Evolutionary conservation across 2,797 vertebrate genomes (phyloP).

Genomic region (Bryconaethiops microstoma): DNA sequence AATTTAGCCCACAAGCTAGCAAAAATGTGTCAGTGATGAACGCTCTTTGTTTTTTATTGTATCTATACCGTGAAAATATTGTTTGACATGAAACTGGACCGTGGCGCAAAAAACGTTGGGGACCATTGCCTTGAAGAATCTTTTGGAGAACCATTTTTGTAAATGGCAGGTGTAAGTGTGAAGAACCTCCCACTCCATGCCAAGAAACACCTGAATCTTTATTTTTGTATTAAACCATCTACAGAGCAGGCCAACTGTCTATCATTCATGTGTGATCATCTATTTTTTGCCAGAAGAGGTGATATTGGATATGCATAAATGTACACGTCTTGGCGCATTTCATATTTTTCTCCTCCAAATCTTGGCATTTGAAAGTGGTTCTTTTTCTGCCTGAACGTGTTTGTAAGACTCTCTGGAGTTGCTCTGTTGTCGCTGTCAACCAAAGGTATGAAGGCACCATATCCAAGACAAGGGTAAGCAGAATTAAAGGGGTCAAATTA

Average conservation of each 20-base stretch:
- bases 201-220: not conserved
- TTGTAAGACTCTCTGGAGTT: not conserved
- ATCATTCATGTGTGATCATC: slow-evolving; percentile 7
- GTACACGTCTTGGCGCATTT: not conserved
- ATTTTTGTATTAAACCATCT: not conserved
- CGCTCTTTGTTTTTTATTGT: too few species aligned
- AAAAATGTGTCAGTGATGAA: too few species aligned
- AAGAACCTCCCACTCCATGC: not conserved
- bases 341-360: not conserved
- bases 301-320: not conserved
- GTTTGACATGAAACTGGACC: too few species aligned
- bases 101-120: too few species aligned
- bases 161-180: too few species aligned
- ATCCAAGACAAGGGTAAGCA: not conserved
- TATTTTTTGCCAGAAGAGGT: not conserved
- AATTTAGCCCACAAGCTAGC: too few species aligned
- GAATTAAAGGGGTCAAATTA: not conserved
- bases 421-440: not conserved
- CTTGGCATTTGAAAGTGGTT: not conserved
- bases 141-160: too few species aligned
- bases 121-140: too few species aligned
- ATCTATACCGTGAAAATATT: too few species aligned
- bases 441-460: not conserved
- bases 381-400: not conserved
- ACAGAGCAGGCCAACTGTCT: not conserved